Percentiles rank a stretch among this genome's conserved stretches.
Evolutionary conservation across 2,113 vertebrate species (phyloP).

Genomic region (Ceratotherium simum): DNA sequence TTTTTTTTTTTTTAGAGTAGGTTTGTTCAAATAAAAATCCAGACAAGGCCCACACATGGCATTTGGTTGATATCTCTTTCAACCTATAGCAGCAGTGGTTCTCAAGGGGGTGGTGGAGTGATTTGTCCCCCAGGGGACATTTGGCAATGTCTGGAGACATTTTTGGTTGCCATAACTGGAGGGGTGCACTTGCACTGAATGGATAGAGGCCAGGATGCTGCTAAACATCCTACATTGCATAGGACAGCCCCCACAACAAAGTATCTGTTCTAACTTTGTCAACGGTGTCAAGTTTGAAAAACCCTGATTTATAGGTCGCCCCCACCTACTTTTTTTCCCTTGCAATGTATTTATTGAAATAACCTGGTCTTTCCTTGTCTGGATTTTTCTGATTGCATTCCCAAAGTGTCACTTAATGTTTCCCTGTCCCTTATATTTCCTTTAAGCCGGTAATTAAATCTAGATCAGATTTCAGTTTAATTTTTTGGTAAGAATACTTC

Average conservation of each 20-base stretch:
- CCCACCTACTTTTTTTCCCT: not conserved
- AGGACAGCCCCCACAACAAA: not conserved
- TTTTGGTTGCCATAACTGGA: not conserved
- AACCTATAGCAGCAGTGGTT: not conserved
- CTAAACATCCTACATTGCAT: not conserved
- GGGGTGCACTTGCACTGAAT: not conserved
- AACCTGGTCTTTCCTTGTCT: not conserved
- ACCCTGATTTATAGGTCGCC: not conserved
- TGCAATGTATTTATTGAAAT: not conserved
- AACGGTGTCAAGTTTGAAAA: not conserved
- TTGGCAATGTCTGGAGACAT: not conserved
- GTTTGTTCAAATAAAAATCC: conserved; percentile 54
- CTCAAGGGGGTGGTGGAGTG: not conserved
- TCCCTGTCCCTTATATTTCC: not conserved
- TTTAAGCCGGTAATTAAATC: conserved; percentile 19
- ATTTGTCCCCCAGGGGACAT: not conserved
- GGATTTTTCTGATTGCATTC: conserved; percentile 37
- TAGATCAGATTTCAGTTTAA: not conserved
- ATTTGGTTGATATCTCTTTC: not conserved
- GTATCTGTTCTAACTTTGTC: not conserved
- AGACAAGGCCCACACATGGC: not conserved
- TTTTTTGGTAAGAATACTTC: not conserved
- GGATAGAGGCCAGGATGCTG: not conserved
- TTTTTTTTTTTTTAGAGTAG: not conserved
- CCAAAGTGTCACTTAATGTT: conserved; percentile 8